A percentile compares a stretch with the other conserved stretches of the same genome.
These are phyloP conservation scores for Tipula lateralis DNA, from an alignment of 2,888 invertebrate genomes.

Conservation along the genomic window DNA sequence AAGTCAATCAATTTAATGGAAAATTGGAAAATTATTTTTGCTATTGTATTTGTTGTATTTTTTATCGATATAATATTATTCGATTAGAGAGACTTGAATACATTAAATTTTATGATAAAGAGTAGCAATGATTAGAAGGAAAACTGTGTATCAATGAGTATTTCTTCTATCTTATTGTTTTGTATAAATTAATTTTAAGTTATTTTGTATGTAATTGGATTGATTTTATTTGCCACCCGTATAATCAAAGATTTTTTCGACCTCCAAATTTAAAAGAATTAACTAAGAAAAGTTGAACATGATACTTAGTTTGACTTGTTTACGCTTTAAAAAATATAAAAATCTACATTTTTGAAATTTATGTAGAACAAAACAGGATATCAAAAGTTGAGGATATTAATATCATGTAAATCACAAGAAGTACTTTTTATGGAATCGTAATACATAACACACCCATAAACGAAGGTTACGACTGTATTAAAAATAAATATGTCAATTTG, in stretches of 20 bases:
- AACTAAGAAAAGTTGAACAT: no score
- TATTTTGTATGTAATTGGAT: background rate
- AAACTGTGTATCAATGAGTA: background rate
- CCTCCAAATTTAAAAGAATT: background rate
- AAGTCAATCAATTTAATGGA: constrained; percentile 11
- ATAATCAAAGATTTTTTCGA: background rate
- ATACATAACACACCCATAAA: no score
- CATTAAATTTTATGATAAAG: background rate
- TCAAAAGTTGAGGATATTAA: no score
- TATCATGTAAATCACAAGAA: no score
- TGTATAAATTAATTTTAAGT: background rate
- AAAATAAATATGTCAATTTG: no score
- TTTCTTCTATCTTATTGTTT: background rate
- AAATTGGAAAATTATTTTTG: background rate
- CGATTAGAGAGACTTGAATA: background rate
- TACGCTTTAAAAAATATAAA: no score
- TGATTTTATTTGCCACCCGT: background rate
- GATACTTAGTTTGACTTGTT: no score
- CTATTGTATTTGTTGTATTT: background rate
- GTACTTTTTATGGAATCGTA: no score
- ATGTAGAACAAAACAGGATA: no score
- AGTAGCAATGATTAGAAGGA: background rate
- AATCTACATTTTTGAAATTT: no score
- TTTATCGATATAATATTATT: background rate
- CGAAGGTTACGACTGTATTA: no score